Base-by-base conservation (phyloP, 1,140 invertebrate species). In the Colletes latitarsis region DNA sequence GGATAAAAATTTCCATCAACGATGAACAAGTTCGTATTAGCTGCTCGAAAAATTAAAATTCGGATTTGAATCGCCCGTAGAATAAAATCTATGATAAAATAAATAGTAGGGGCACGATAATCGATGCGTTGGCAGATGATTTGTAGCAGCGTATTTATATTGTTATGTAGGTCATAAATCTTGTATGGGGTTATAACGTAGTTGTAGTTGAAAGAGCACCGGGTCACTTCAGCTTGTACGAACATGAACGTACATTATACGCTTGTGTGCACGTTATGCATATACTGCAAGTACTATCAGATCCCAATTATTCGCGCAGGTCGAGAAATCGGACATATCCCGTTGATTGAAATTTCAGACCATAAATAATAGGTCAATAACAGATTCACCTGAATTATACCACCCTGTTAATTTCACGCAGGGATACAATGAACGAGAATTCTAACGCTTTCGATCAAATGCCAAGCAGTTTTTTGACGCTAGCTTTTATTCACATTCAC, bases 91-190 rank as follows among this genome's bases (percentile, higher is more conserved):
- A 67, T 6, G 64, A 43, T 5, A 2, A 21, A 49, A 49, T 52
- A 19, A 49, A 19, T 49, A 67, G 21, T 43, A 39, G 46, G 3
- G 43, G 4, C 10, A 21, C 1, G 41, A 10, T 10, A 10, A 9
- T 1, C 43, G 64, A 49, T 67, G 43, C 64, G 64, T n/a, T 67
- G 64, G 43, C 64, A 52, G 64, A 49, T 49, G 64, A 67, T 67
- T 21, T 21, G 64, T 49, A 43, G 64, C 49, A 67, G 19, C 43
- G n/a, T 52, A 67, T 49, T 52, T 49, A 52, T 67, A 21, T 49
- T 21, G 43, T 70, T 85, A 89, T 87, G 74, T 89, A 78, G 87
- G 85, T 87, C 81, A 83, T 70, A 53, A 81, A 53, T 72, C 79
- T 81, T 76, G 57, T 66, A 60, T 60, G n/a, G 73, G 73, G 80